phyloP scores from a whole-genome alignment of 2,888 invertebrate species.

The Drosophila neonasuta region DNA sequence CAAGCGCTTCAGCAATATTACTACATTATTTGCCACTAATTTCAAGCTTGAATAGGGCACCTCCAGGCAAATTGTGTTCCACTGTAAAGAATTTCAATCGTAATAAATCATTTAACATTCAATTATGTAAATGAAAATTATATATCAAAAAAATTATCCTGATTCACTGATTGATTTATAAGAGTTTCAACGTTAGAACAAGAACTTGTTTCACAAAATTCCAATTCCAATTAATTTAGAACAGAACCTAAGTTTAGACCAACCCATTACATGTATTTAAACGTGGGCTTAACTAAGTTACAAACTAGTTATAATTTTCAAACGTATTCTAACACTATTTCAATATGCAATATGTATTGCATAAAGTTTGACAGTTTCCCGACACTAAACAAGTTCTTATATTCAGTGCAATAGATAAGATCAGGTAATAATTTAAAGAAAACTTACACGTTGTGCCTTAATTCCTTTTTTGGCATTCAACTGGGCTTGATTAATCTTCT shows the following conservation, averaged over 20 bases:
- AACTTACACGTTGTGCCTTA: slow-evolving; percentile 92
- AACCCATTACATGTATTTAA: no score
- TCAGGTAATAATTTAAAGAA: neutral
- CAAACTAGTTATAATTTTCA: no score
- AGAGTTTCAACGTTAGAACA: no score
- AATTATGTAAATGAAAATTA: neutral
- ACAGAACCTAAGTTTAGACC: no score
- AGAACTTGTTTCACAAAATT: no score
- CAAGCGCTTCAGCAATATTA: slow-evolving; percentile 91
- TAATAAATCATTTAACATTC: neutral
- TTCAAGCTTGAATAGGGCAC: slow-evolving; percentile 91
- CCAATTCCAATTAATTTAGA: neutral
- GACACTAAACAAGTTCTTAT: no score
- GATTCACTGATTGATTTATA: no score
- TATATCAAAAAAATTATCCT: no score
- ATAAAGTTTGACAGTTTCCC: no score
- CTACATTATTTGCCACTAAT: slow-evolving; percentile 89
- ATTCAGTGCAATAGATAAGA: neutral
- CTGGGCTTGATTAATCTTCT: slow-evolving; percentile 88
- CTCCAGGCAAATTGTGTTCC: slow-evolving; percentile 94
- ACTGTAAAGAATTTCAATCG: slow-evolving; percentile 83
- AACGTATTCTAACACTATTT: no score
- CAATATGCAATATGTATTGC: no score
- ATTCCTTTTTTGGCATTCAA: slow-evolving; percentile 91
- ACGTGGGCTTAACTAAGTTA: no score